phyloP scores from a whole-genome alignment of 2,888 invertebrate genomes.

The Macrosoma leucophasiata region DNA sequence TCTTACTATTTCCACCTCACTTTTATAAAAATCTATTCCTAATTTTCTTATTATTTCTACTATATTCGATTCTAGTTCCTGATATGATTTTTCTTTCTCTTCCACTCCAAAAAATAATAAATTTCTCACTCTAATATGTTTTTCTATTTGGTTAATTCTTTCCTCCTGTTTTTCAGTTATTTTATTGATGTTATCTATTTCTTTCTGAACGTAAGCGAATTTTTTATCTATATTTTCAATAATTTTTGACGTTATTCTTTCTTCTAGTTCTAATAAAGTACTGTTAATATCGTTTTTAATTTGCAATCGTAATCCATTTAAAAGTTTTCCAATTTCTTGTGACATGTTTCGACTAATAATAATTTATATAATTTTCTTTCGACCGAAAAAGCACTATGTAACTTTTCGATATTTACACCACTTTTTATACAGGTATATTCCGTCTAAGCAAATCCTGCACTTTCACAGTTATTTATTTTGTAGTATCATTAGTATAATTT shows the following conservation, averaged over 20 bases:
- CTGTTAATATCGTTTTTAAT: no score
- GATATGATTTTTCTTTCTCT: constrained; percentile 19
- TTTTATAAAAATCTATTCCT: constrained; percentile 14
- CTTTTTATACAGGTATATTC: no score
- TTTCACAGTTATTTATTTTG: no score
- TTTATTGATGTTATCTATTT: constrained; percentile 19
- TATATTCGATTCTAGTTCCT: constrained; percentile 8
- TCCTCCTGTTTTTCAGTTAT: constrained; percentile 29
- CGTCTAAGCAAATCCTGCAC: no score
- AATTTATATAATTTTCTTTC: no score
- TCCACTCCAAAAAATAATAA: constrained; percentile 27
- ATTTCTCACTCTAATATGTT: constrained; percentile 24
- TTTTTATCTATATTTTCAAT: constrained; percentile 25
- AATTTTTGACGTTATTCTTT: constrained; percentile 22
- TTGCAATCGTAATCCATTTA: no score
- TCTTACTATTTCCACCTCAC: constrained; percentile 17
- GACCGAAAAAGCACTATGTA: no score
- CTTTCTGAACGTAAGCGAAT: constrained; percentile 16
- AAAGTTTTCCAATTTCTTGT: no score
- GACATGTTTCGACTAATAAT: no score
- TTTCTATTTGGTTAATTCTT: constrained; percentile 25
- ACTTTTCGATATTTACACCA: no score
- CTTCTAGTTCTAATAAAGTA: constrained; percentile 24
- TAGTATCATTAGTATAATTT: no score
- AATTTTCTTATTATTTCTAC: constrained; percentile 12